phyloP scores from a whole-genome alignment of 2,888 invertebrate species.

The Agonopterix arenella region DNA sequence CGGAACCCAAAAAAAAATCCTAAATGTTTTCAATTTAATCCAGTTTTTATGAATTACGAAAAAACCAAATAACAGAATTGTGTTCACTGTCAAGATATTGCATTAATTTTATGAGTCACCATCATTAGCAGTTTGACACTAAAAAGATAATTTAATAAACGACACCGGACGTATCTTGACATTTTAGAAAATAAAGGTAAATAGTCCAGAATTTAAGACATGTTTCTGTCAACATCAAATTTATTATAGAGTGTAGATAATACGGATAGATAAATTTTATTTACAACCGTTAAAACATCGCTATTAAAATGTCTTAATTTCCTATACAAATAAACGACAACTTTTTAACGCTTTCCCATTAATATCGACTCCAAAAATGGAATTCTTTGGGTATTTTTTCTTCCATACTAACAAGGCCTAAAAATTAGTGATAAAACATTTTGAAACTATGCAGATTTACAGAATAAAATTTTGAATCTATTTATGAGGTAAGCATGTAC shows the following conservation, averaged over 20 bases:
- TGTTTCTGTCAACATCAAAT: slow-evolving; percentile 7
- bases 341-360: background rate
- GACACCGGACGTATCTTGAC: too few species aligned
- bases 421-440: too few species aligned
- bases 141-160: too few species aligned
- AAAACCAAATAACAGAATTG: background rate
- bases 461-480: too few species aligned
- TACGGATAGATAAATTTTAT: slow-evolving; percentile 4
- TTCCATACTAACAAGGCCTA: too few species aligned
- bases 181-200: background rate
- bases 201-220: slow-evolving; percentile 3
- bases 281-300: slow-evolving; percentile 3
- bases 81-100: background rate
- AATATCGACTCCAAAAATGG: background rate
- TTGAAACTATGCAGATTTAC: too few species aligned
- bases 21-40: background rate
- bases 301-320: slow-evolving; percentile 9
- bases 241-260: slow-evolving; percentile 9
- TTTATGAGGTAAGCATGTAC: too few species aligned
- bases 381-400: too few species aligned
- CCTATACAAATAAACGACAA: background rate
- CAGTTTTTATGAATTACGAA: too few species aligned
- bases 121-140: too few species aligned
- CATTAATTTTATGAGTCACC: too few species aligned
- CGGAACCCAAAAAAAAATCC: too few species aligned